These are phyloP conservation scores for Monopterus albus DNA, from an alignment of 2,113 vertebrate genomes.

Conservation along the genomic window DNA sequence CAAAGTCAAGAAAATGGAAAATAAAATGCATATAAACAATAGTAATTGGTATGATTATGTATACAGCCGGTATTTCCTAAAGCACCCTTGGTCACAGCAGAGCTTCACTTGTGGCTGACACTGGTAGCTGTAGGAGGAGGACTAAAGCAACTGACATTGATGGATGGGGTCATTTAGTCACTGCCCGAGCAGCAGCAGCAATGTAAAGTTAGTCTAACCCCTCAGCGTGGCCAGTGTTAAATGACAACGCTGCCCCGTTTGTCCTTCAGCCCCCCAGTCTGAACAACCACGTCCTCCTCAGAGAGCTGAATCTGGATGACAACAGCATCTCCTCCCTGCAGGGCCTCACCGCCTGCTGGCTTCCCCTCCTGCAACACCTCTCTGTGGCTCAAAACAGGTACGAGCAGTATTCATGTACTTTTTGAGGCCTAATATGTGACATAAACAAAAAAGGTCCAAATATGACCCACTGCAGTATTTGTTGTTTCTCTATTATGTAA, in stretches of 20 bases:
- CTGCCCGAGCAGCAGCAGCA: conserved; percentile 7
- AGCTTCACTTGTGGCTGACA: not conserved
- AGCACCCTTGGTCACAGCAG: no score
- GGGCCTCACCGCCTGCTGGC: conserved; percentile 85
- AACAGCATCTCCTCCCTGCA: conserved; percentile 87
- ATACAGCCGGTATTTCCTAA: not conserved
- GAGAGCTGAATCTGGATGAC: conserved; percentile 89
- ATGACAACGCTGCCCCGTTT: conserved; percentile 40
- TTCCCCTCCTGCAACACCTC: conserved; percentile 88
- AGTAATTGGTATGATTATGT: not conserved
- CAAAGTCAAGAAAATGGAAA: not conserved
- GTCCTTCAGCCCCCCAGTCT: conserved; percentile 83
- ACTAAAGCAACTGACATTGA: conserved; percentile 60
- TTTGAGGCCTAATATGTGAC: conserved; percentile 1
- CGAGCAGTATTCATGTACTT: not conserved
- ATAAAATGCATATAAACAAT: not conserved
- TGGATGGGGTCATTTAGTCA: conserved; percentile 36
- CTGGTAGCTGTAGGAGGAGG: conserved; percentile 40
- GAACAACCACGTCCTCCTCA: conserved; percentile 91
- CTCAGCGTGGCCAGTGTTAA: conserved; percentile 22
- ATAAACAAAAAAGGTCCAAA: not conserved
- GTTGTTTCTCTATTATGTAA: not conserved
- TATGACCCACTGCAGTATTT: not conserved
- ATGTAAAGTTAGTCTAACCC: conserved; percentile 57
- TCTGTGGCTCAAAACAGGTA: conserved; percentile 90